These are phyloP conservation scores for Diarsia brunnea DNA, from an alignment of 2,888 invertebrate genomes.

Conservation along the genomic window DNA sequence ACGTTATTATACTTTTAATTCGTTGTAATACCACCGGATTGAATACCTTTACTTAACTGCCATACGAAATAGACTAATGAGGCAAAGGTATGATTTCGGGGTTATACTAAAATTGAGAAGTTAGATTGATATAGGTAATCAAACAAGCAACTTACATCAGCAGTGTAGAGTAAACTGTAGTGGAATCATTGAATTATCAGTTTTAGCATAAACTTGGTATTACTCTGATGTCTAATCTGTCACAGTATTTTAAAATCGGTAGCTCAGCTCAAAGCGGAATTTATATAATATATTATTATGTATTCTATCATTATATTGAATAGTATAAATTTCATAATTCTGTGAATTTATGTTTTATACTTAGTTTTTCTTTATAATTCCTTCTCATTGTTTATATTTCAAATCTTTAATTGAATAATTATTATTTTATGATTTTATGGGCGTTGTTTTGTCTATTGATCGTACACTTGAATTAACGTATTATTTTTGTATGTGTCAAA, in stretches of 20 bases:
- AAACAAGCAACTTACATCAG: conserved; percentile 16
- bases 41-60: conserved; percentile 67
- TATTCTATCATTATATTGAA: conserved; percentile 49
- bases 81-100: conserved; percentile 60
- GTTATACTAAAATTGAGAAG: conserved; percentile 58
- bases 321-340: conserved; percentile 61
- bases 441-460: conserved; percentile 46
- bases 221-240: conserved; percentile 43
- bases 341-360: conserved; percentile 65
- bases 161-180: conserved; percentile 32
- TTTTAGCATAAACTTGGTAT: conserved; percentile 59
- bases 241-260: conserved; percentile 60
- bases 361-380: conserved; percentile 61
- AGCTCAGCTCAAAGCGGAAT: conserved; percentile 62
- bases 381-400: conserved; percentile 60
- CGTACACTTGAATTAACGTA: conserved; percentile 44
- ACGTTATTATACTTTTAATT: conserved; percentile 66
- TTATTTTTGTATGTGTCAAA: conserved; percentile 64
- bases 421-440: conserved; percentile 60
- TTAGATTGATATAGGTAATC: conserved; percentile 27
- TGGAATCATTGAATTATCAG: conserved; percentile 38
- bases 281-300: conserved; percentile 59
- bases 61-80: conserved; percentile 63
- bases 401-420: conserved; percentile 58
- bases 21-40: conserved; percentile 67